Conservation (phyloP, 2,888 invertebrate genomes). For the Parnassius apollo region DNA sequence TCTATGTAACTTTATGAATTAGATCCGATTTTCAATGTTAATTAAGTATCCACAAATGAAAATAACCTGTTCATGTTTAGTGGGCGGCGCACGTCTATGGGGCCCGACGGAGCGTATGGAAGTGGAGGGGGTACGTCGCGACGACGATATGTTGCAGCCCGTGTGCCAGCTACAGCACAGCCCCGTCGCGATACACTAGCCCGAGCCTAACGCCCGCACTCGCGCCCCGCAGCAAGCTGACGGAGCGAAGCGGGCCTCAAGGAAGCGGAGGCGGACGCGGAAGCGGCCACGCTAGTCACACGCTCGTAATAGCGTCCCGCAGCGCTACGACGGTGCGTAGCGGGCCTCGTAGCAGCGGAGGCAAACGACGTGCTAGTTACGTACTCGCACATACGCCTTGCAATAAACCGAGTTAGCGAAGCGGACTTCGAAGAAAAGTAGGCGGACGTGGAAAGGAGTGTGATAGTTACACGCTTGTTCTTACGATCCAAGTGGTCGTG, state of each 20-base stretch:
- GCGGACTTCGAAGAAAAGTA: not conserved
- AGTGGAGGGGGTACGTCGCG: conserved; percentile 67
- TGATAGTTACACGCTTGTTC: not conserved
- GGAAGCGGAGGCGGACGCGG: conserved; percentile 23
- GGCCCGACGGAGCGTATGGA: conserved; percentile 88
- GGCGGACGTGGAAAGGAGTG: not conserved
- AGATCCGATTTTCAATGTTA: not conserved
- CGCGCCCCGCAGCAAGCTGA: conserved; percentile 13
- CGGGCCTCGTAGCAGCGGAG: conserved; percentile 1
- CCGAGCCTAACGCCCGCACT: conserved; percentile 28
- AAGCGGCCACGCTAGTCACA: conserved; percentile 17
- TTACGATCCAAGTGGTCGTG: not conserved
- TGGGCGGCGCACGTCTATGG: conserved; percentile 56
- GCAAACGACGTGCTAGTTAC: conserved; percentile 2
- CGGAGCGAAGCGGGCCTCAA: conserved; percentile 15
- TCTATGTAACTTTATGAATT: not conserved
- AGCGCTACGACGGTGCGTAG: not conserved
- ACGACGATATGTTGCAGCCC: conserved; percentile 86
- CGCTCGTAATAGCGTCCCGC: conserved; percentile 12
- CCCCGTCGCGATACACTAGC: conserved; percentile 93
- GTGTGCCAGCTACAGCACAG: conserved; percentile 93
- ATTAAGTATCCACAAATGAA: too few species aligned
- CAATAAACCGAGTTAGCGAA: not conserved
- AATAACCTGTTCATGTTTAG: conserved; percentile 33
- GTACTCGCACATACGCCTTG: conserved; percentile 5